Evolutionary conservation across 2,888 invertebrate genomes (phyloP).

Genomic region (Ellobium chinense): DNA sequence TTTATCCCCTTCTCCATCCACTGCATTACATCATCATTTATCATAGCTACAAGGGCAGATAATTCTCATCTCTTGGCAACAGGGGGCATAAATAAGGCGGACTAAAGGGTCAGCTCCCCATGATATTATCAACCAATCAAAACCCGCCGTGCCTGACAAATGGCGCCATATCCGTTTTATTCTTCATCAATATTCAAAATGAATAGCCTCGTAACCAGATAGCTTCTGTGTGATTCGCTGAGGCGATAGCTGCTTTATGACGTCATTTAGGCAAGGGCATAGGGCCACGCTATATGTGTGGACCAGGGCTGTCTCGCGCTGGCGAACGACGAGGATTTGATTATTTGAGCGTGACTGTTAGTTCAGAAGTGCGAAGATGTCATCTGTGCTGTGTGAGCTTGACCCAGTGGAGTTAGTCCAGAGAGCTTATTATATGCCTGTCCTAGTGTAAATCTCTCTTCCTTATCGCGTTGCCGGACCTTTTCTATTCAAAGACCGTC

Average conservation of each 20-base stretch:
- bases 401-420: too few species aligned
- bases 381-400: too few species aligned
- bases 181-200: constrained; percentile 16
- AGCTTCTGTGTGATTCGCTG: neutral
- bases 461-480: too few species aligned
- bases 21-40: neutral
- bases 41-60: neutral
- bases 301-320: too few species aligned
- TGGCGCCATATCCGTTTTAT: neutral
- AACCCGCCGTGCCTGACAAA: neutral
- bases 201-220: neutral
- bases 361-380: too few species aligned
- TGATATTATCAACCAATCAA: constrained; percentile 16
- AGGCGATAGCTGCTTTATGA: neutral
- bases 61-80: neutral
- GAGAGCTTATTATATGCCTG: too few species aligned
- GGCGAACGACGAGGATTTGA: too few species aligned
- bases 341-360: too few species aligned
- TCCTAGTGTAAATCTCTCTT: too few species aligned
- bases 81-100: neutral
- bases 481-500: too few species aligned
- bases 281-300: too few species aligned
- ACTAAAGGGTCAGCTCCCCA: neutral
- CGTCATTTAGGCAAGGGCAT: neutral
- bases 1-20: neutral